phyloP scores from a whole-genome alignment of 2,888 invertebrate species.

The Oscheius sp. region DNA sequence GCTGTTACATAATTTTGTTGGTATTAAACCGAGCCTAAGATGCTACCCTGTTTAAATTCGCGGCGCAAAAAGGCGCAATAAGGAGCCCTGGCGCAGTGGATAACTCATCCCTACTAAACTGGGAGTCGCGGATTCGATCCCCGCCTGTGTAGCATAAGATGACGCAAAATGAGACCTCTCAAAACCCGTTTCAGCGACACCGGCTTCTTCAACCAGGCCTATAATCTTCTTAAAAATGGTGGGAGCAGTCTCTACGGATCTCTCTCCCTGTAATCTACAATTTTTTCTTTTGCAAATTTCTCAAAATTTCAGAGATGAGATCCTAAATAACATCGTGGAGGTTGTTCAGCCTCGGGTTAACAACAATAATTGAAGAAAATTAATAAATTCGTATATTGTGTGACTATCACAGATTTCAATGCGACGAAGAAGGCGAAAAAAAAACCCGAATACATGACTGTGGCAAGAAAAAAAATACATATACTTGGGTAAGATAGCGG shows the following conservation, averaged over 20 bases:
- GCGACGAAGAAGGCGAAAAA: constrained; percentile 4
- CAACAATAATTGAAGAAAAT: background rate
- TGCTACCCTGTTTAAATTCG: no score
- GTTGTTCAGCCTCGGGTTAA: background rate
- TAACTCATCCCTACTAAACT: no score
- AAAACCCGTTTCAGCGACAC: no score
- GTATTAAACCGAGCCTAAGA: no score
- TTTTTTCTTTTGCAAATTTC: no score
- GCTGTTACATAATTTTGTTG: no score
- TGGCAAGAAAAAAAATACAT: background rate
- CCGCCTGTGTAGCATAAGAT: no score
- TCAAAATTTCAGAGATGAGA: background rate
- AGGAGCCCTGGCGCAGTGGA: no score
- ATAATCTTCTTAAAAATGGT: background rate
- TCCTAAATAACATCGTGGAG: background rate
- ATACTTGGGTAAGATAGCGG: background rate
- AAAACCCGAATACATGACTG: constrained; percentile 7
- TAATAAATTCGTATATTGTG: background rate
- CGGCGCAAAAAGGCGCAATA: no score
- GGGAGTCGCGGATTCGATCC: no score
- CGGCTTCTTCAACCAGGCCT: background rate
- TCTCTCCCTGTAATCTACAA: background rate
- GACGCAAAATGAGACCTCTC: no score
- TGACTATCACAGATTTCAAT: background rate
- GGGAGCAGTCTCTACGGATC: background rate